Conservation (phyloP, 2,797 vertebrate species). For the Pseudopleuronectes americanus region DNA sequence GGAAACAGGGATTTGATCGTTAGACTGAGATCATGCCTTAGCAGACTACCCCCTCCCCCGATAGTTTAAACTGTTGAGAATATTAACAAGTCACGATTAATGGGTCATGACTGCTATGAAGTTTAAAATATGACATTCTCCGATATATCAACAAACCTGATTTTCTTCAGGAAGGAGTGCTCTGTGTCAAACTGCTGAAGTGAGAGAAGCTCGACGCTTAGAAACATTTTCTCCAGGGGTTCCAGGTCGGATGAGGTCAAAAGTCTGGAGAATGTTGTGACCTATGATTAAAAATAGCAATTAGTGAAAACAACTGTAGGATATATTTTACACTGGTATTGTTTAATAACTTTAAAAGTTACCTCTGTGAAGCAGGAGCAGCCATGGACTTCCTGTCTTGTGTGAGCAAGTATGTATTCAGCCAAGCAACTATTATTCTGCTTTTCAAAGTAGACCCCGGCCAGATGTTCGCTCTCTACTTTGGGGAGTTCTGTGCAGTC, state of each 20-base stretch:
- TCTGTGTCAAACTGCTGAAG: conserved; percentile 97
- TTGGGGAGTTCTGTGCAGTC: conserved; percentile 71
- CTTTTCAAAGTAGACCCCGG: conserved; percentile 82
- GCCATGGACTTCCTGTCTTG: conserved; percentile 8
- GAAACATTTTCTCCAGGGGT: conserved; percentile 71
- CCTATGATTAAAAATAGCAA: conserved; percentile 72
- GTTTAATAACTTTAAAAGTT: conserved; percentile 32
- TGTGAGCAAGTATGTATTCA: conserved; percentile 86
- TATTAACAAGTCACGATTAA: neutral
- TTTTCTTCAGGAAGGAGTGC: conserved; percentile 90
- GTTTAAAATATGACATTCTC: neutral
- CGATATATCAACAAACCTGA: conserved; percentile 83
- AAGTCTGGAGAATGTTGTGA: conserved; percentile 96
- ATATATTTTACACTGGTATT: conserved; percentile 2
- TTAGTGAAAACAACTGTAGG: neutral
- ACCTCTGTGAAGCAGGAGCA: conserved; percentile 89
- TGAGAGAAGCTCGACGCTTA: conserved; percentile 84
- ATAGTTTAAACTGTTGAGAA: neutral
- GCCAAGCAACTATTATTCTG: conserved; percentile 89
- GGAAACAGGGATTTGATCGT: neutral
- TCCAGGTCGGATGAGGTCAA: conserved; percentile 87
- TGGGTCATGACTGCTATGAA: neutral
- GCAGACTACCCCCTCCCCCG: no score
- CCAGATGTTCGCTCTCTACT: conserved; percentile 73
- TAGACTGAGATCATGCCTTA: neutral